A percentile compares a stretch with the other conserved stretches of the same genome.
phyloP scores from a whole-genome alignment of 2,797 vertebrate genomes.

The Molothrus ater region DNA sequence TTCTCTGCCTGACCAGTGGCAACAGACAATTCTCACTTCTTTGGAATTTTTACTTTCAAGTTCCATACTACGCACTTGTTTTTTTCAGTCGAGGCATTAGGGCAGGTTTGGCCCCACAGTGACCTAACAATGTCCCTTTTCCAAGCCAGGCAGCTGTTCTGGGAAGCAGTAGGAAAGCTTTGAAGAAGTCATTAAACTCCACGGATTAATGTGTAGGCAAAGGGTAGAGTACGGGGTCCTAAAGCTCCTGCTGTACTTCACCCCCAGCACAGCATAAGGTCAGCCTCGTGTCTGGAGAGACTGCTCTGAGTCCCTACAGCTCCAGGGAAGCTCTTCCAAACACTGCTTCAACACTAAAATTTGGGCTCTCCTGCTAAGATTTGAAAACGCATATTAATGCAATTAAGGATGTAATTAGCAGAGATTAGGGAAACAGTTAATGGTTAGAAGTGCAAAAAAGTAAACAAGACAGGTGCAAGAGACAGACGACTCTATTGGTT shows the following conservation, averaged over 20 bases:
- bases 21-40: not conserved
- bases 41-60: not conserved
- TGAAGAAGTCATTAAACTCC: constrained; percentile 17
- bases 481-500: constrained; percentile 49
- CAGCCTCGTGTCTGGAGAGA: not conserved
- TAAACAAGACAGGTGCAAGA: constrained; percentile 64
- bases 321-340: not conserved
- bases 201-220: not conserved
- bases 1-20: not conserved
- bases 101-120: not conserved
- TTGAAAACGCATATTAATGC: constrained; percentile 64
- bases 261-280: not conserved
- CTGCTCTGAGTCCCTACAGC: not conserved
- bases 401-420: constrained; percentile 69
- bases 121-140: constrained; percentile 50
- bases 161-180: constrained; percentile 50
- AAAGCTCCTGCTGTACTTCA: constrained; percentile 4
- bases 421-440: constrained; percentile 68
- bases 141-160: constrained; percentile 18
- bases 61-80: fast-evolving
- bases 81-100: not conserved
- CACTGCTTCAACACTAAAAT: constrained; percentile 27
- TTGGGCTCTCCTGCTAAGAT: constrained; percentile 30
- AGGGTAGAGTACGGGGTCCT: constrained; percentile 5
- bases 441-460: constrained; percentile 70